phyloP scores from a whole-genome alignment of 1,140 invertebrate species.

The Copidosoma floridanum region DNA sequence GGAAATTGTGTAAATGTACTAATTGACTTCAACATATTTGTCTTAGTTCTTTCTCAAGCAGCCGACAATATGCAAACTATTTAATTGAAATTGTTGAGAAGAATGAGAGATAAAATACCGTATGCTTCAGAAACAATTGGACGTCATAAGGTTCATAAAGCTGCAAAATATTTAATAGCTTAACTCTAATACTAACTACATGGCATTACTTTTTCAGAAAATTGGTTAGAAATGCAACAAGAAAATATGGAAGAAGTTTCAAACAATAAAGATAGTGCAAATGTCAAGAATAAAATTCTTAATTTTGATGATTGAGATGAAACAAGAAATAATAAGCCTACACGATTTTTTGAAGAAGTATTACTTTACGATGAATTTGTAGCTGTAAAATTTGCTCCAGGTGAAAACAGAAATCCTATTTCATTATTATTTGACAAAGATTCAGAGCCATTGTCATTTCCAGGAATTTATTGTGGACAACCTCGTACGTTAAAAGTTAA shows the following conservation, averaged over 20 bases:
- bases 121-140: conserved; percentile 16
- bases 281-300: neutral
- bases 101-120: conserved; percentile 20
- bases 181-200: neutral
- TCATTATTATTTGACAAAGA: conserved; percentile 24
- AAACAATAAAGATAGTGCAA: conserved; percentile 7
- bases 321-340: conserved; percentile 12
- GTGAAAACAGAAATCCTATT: conserved; percentile 25
- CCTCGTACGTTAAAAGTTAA: conserved; percentile 5
- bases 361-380: conserved; percentile 14
- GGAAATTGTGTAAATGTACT: conserved; percentile 25
- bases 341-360: conserved; percentile 10
- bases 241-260: neutral
- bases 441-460: conserved; percentile 23
- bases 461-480: conserved; percentile 18
- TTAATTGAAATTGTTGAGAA: conserved; percentile 16
- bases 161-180: neutral
- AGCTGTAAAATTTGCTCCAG: conserved; percentile 25
- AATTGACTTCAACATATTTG: neutral
- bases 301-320: conserved; percentile 13
- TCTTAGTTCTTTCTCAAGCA: neutral
- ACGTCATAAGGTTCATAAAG: conserved; percentile 6
- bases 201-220: neutral
- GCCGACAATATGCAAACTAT: conserved; percentile 9
- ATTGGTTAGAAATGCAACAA: neutral